A percentile compares a stretch with the other conserved stretches of the same genome.
These are phyloP conservation scores for Aethes cnicana DNA, from an alignment of 2,888 invertebrate genomes.

Conservation along the genomic window DNA sequence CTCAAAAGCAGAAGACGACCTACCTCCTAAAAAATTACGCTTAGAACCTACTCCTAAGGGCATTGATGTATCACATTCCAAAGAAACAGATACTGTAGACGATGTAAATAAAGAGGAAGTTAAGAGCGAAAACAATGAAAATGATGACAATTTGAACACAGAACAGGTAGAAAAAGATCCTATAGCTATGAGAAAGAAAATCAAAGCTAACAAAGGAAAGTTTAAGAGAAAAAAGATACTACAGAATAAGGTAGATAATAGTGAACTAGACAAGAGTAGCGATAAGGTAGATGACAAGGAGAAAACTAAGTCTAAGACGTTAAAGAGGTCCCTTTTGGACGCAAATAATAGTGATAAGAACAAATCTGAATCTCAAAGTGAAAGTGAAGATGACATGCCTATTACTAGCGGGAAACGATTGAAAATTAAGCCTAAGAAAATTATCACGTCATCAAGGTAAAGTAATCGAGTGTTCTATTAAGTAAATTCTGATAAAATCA, in stretches of 20 bases:
- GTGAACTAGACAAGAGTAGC: slow-evolving; percentile 46
- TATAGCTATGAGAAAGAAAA: slow-evolving; percentile 65
- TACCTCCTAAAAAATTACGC: slow-evolving; percentile 70
- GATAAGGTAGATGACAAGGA: slow-evolving; percentile 41
- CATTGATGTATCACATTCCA: slow-evolving; percentile 65
- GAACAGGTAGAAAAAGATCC: slow-evolving; percentile 44
- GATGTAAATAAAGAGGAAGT: slow-evolving; percentile 48
- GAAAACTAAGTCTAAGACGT: slow-evolving; percentile 59
- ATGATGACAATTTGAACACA: slow-evolving; percentile 42
- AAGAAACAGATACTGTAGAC: slow-evolving; percentile 51
- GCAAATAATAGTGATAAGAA: slow-evolving; percentile 66
- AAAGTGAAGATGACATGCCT: slow-evolving; percentile 71
- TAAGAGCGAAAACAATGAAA: slow-evolving; percentile 51
- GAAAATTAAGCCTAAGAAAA: slow-evolving; percentile 77
- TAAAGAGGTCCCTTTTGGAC: slow-evolving; percentile 65
- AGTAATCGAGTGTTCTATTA: neutral
- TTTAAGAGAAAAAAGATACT: slow-evolving; percentile 65
- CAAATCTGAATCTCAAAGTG: slow-evolving; percentile 75
- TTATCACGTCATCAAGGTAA: slow-evolving; percentile 67
- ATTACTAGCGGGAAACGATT: slow-evolving; percentile 67
- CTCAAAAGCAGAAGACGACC: slow-evolving; percentile 59
- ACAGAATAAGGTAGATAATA: slow-evolving; percentile 38
- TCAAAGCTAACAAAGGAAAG: slow-evolving; percentile 70
- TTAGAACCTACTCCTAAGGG: slow-evolving; percentile 69
- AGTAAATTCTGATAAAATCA: too few species aligned